Evolutionary conservation across 2,113 vertebrate species (phyloP), one percentile per base, ranked within the genome.

Genomic region (Aptenodytes forsteri): DNA sequence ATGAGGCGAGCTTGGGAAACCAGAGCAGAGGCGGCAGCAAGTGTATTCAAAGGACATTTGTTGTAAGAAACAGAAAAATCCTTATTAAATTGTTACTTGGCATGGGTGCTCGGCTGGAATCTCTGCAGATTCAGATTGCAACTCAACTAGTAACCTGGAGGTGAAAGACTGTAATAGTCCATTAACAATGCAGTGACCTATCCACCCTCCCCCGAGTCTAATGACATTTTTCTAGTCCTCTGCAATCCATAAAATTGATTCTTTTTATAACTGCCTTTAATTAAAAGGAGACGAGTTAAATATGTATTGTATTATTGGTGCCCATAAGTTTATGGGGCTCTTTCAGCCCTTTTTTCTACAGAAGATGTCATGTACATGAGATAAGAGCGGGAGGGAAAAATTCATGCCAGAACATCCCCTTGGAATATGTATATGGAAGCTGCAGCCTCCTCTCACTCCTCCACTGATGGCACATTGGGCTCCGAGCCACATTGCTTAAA

Each of bases 231-330:
- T 90, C 97, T 97, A 97, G 96, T 96, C 95, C 95, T 97, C 92
- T 97, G 97, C 97, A 97, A 97, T 97, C 97, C 95, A 97, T 97
- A 97, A 97, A 97, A 97, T 97, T 95, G 97, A 97, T 97, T 97
- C 95, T 97, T 97, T 96, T 97, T 94, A 97, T 97, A 97, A 97
- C 96, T 92, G 93, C 87, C 95, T 94, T 97, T 97, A 97, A 97
- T 97, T 97, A 97, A 97, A 97, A 96, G 92, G 92, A 96, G 96
- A 88, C 96, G 96, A 94, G 96, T 97, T 97, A 97, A 97, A 96
- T 97, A 97, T 94, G 97, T 97, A 96, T 97, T 95, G 97, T 95
- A 94, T 95, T 97, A 97, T 93, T 92, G 93, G 90, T 95, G 95
- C 78, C 95, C 82, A 90, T 97, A 96, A 90, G 97, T 95, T 97